Conservation (phyloP, 2,888 invertebrate species). For the Mylabris sibirica region DNA sequence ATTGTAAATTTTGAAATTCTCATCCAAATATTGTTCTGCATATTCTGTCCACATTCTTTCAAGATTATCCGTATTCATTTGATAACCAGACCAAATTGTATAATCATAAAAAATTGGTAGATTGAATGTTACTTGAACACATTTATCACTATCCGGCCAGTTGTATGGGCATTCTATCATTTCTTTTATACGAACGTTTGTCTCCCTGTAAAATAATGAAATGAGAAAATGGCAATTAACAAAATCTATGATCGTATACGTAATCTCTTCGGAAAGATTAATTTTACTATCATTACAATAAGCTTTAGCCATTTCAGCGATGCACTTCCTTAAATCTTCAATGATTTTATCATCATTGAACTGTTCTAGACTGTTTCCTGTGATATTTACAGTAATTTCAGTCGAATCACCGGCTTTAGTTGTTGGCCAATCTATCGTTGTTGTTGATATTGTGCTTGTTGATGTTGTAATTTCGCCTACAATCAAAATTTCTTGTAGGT, state of each 20-base stretch:
- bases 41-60: constrained; percentile 38
- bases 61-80: constrained; percentile 32
- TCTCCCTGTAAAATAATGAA: constrained; percentile 20
- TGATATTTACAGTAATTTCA: constrained; percentile 23
- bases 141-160: constrained; percentile 38
- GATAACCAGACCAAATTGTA: constrained; percentile 30
- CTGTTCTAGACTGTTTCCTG: background rate
- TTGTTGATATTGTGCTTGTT: constrained; percentile 29
- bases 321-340: constrained; percentile 24
- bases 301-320: constrained; percentile 32
- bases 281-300: constrained; percentile 34
- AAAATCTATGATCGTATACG: background rate
- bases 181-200: constrained; percentile 35
- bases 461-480: constrained; percentile 13
- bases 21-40: constrained; percentile 24
- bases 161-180: constrained; percentile 29
- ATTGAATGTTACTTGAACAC: constrained; percentile 33
- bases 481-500: too few species aligned
- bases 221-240: background rate
- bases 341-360: background rate
- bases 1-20: constrained; percentile 26
- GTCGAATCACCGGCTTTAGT: constrained; percentile 27
- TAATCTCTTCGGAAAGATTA: constrained; percentile 21
- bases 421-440: constrained; percentile 34
- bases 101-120: constrained; percentile 35